These are phyloP conservation scores for Ornithoptera alexandrae DNA, from an alignment of 2,888 invertebrate species.

Conservation along the genomic window DNA sequence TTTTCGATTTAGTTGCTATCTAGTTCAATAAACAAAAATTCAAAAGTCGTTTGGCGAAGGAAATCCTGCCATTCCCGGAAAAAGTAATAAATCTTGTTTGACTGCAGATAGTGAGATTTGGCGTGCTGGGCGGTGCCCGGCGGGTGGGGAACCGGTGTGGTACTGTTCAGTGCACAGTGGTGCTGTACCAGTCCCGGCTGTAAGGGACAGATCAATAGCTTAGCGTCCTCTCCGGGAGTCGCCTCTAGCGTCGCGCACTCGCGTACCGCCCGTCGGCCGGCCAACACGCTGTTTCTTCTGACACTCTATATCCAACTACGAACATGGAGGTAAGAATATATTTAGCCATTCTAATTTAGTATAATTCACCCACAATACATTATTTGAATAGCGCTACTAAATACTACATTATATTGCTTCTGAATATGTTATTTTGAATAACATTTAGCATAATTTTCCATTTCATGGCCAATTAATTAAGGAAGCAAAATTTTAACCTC, in stretches of 20 bases:
- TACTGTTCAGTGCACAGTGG: constrained; percentile 35
- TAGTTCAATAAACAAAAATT: constrained; percentile 33
- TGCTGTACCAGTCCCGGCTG: constrained; percentile 46
- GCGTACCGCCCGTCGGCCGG: constrained; percentile 36
- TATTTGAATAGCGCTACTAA: no score
- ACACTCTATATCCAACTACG: constrained; percentile 29
- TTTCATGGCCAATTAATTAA: no score
- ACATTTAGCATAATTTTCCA: no score
- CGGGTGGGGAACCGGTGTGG: constrained; percentile 48
- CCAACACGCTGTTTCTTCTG: constrained; percentile 29
- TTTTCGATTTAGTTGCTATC: constrained; percentile 38
- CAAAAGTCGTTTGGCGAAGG: constrained; percentile 36
- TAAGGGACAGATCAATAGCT: constrained; percentile 66
- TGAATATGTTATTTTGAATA: no score
- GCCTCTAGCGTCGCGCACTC: constrained; percentile 40
- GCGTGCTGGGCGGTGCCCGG: constrained; percentile 40
- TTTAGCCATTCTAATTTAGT: background rate
- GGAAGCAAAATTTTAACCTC: no score
- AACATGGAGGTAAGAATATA: constrained; percentile 51
- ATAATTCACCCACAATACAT: no score
- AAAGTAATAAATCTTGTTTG: constrained; percentile 66
- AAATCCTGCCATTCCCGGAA: constrained; percentile 68
- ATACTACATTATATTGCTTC: no score
- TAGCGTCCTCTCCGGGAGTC: constrained; percentile 52
- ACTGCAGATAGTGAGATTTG: constrained; percentile 57